Percentiles rank a stretch among this genome's conserved stretches.
phyloP scores from a whole-genome alignment of 2,888 invertebrate genomes.

The Cephus nigrinus region DNA sequence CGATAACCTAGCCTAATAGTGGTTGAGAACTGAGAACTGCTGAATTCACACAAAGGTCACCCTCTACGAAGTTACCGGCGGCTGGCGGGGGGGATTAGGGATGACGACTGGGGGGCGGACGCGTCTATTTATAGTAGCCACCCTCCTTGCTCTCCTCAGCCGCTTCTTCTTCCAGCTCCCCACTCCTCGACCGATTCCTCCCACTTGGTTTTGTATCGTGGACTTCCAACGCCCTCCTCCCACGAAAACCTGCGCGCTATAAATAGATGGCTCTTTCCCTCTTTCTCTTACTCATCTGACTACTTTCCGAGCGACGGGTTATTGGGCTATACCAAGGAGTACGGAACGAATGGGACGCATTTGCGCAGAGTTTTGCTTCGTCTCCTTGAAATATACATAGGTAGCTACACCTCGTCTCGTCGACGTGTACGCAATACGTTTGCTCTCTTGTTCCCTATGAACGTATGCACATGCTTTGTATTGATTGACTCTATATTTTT shows the following conservation, averaged over 20 bases:
- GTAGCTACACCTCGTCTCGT: neutral
- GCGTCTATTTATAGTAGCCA: slow-evolving; percentile 54
- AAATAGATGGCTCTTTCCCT: slow-evolving; percentile 34
- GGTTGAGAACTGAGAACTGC: slow-evolving; percentile 30
- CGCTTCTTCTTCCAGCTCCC: slow-evolving; percentile 25
- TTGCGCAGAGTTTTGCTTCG: neutral
- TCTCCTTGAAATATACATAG: neutral
- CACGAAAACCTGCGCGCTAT: slow-evolving; percentile 48
- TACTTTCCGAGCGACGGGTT: neutral
- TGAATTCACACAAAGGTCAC: slow-evolving; percentile 52
- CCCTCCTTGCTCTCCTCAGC: slow-evolving; percentile 22
- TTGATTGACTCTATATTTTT: neutral
- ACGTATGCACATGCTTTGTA: neutral
- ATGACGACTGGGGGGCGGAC: slow-evolving; percentile 38
- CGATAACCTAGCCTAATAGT: slow-evolving; percentile 55
- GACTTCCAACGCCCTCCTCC: slow-evolving; percentile 20
- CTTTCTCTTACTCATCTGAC: slow-evolving; percentile 12
- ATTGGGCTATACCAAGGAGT: neutral
- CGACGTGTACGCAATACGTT: neutral
- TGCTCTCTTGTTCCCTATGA: neutral
- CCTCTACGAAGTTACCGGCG: slow-evolving; percentile 35
- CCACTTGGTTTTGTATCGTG: neutral
- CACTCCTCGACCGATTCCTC: slow-evolving; percentile 27
- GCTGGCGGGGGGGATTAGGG: neutral
- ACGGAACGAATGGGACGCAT: neutral